Base-by-base conservation (phyloP, 2,888 invertebrate genomes). In the Oscheius onirici region DNA sequence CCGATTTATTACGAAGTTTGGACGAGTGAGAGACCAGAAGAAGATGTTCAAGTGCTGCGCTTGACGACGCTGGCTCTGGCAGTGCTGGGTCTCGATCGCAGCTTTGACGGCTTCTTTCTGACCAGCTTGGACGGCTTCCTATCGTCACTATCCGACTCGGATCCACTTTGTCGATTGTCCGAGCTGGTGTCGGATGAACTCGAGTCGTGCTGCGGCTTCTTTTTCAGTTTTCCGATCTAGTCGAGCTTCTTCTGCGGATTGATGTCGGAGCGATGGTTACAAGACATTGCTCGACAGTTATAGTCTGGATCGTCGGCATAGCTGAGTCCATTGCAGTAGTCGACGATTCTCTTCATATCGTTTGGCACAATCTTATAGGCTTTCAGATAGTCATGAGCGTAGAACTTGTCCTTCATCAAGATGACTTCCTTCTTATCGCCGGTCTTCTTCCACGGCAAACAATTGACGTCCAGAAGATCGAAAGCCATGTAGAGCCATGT, bases 401-500 rank as follows among this genome's bases (percentile, higher is more conserved):
- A 69, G 69, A 69, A 69, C 8, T 60, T 69, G 34, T 69, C 69
- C 60, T 69, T 69, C n/a, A 34, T 5, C 20, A 13, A 6, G 51
- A 58, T 34, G 26, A 78, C 72, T 17, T 74, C 51, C 1, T 72
- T 60, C n/a, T 71, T 43, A 22, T 66, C 66, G 6, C 24, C 41
- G 41, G 43, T 51, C 52, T 44, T 54, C 44, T 51, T 74, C 79
- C 79, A 79, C 26, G 76, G 74, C 51, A 79, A 67, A 17, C 77
- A 77, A 24, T 54, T 13, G 13, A 68, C 73, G 66, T 79, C 79
- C 24, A 77, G 54, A n/a, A 77, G 41, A 46, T 79, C 77, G 46
- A 71, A 73, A 11, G 75, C 46, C 76, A 80, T 65, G 51, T 73
- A 80, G 20, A 80, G 60, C 79, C 77, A 79, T n/a, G 73, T 69